Percentiles rank a stretch among this genome's conserved stretches.
These are phyloP conservation scores for Paedocypris micromegethes DNA, from an alignment of 2,797 vertebrate genomes.

Conservation along the genomic window DNA sequence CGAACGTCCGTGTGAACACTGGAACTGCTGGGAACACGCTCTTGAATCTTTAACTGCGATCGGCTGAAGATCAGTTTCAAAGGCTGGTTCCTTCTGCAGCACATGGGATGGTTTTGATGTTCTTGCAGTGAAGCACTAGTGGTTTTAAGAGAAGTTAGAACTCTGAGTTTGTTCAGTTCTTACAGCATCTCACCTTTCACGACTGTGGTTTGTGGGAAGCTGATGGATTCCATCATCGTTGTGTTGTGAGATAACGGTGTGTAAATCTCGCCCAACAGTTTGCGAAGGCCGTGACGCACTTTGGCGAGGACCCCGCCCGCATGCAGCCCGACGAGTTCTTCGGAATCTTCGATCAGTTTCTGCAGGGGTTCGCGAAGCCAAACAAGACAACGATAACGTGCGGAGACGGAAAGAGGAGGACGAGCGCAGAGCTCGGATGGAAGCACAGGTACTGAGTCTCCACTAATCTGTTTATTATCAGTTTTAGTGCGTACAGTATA, in stretches of 20 bases:
- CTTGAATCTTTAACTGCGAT: conserved; percentile 42
- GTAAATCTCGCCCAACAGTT: conserved; percentile 59
- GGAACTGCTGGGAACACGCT: conserved; percentile 34
- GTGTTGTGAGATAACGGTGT: too few species aligned
- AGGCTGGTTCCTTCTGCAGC: conserved; percentile 17
- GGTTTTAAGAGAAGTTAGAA: conserved; percentile 17
- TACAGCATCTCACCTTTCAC: too few species aligned
- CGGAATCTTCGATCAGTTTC: conserved; percentile 84
- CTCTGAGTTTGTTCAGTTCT: not conserved
- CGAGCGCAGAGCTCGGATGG: conserved; percentile 77
- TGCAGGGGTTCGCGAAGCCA: conserved; percentile 81
- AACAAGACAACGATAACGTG: conserved; percentile 85
- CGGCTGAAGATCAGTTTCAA: conserved; percentile 38
- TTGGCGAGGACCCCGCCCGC: conserved; percentile 76
- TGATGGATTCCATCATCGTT: not conserved
- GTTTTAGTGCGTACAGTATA: too few species aligned
- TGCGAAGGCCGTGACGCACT: conserved; percentile 75
- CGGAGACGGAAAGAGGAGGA: conserved; percentile 83
- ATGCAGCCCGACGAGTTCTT: conserved; percentile 89
- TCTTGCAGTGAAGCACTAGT: conserved; percentile 15
- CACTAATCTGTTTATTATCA: too few species aligned
- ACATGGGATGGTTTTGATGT: conserved; percentile 42
- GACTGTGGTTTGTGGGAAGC: not conserved
- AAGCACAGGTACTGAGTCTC: conserved; percentile 74
- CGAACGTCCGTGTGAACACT: conserved; percentile 21